Conservation (phyloP, 2,113 vertebrate genomes). For the Mus musculus region DNA sequence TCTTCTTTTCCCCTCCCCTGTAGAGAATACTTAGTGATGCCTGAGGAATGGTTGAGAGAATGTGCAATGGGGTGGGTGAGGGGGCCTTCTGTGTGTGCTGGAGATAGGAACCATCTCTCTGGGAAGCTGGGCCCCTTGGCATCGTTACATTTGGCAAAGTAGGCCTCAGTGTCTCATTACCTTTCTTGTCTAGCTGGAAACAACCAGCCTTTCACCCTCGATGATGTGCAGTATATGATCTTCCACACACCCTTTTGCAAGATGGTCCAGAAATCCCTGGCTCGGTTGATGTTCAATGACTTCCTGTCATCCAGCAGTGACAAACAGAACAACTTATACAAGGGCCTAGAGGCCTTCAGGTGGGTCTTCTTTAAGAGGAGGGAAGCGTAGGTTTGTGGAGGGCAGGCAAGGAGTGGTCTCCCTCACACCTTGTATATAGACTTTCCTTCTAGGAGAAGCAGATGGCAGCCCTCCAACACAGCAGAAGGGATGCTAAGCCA, state of each 20-base stretch:
- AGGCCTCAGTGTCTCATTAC: neutral
- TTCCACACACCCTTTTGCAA: conserved; percentile 90
- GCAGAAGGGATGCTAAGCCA: neutral
- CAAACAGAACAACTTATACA: conserved; percentile 68
- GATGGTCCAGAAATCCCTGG: conserved; percentile 88
- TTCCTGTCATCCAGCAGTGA: conserved; percentile 80
- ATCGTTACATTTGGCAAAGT: too few relatives aligned
- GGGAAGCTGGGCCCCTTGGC: too few relatives aligned
- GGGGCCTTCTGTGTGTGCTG: neutral
- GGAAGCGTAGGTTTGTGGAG: neutral
- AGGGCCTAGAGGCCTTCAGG: conserved; percentile 87
- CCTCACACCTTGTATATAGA: neutral
- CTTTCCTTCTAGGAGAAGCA: neutral
- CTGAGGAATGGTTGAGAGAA: neutral
- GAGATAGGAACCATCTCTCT: neutral
- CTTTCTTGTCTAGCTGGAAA: conserved; percentile 80
- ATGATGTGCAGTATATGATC: conserved; percentile 88
- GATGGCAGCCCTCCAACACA: neutral
- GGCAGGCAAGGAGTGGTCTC: neutral
- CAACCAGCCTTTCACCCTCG: conserved; percentile 83
- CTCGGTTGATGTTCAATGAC: conserved; percentile 86
- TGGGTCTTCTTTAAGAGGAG: conserved; percentile 30
- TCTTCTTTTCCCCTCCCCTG: neutral
- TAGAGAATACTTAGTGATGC: neutral
- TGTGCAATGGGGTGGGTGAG: neutral